A percentile compares a stretch with the other conserved stretches of the same genome.
Evolutionary conservation across 1,140 invertebrate species (phyloP).

Genomic region (Achatina immaculata): DNA sequence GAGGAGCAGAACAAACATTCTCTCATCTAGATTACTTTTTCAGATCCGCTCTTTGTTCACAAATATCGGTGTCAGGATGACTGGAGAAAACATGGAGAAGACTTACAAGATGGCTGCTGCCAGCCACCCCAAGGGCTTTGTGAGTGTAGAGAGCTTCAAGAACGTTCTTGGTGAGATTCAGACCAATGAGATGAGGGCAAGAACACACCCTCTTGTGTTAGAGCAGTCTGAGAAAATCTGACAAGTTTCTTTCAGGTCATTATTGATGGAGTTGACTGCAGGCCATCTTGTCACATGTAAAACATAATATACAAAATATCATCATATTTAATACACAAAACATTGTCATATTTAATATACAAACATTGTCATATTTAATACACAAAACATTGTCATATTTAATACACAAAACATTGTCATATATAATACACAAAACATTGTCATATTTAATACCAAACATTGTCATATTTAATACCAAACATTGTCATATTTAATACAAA

Average conservation of each 20-base stretch:
- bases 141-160: constrained; percentile 68
- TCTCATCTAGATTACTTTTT: too few species aligned
- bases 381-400: background rate
- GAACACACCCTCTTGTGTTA: constrained; percentile 57
- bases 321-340: background rate
- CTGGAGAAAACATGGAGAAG: constrained; percentile 59
- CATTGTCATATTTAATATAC: background rate
- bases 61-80: constrained; percentile 64
- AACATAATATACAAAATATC: background rate
- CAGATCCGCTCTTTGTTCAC: constrained; percentile 66
- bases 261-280: background rate
- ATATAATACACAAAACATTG: too few species aligned
- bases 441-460: too few species aligned
- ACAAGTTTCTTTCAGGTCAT: background rate
- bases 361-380: background rate
- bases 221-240: constrained; percentile 25
- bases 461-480: too few species aligned
- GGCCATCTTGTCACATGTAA: background rate
- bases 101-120: constrained; percentile 58
- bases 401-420: background rate
- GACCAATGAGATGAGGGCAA: constrained; percentile 45
- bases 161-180: constrained; percentile 62
- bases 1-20: too few species aligned
- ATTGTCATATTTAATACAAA: too few species aligned
- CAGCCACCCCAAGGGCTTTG: constrained; percentile 64